These are phyloP conservation scores for Notolabrus celidotus DNA, from an alignment of 2,797 vertebrate species.

Conservation along the genomic window DNA sequence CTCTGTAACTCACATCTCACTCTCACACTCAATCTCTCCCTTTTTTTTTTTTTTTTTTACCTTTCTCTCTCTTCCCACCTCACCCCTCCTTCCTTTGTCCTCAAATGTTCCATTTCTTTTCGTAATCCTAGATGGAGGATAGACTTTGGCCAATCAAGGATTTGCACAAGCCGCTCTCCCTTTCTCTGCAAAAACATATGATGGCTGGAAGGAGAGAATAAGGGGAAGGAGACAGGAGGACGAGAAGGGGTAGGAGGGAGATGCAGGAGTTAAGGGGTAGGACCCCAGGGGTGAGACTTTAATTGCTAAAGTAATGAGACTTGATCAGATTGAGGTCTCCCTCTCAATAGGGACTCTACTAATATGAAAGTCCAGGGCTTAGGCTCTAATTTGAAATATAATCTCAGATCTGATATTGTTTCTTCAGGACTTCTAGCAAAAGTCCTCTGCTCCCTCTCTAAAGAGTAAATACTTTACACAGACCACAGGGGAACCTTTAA, in stretches of 20 bases:
- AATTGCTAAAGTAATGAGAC: slow-evolving; percentile 89
- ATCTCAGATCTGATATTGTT: slow-evolving; percentile 84
- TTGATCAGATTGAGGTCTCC: slow-evolving; percentile 82
- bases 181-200: slow-evolving; percentile 67
- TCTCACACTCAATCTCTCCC: slow-evolving; percentile 49
- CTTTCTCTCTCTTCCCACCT: slow-evolving; percentile 57
- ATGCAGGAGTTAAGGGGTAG: slow-evolving; percentile 57
- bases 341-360: slow-evolving; percentile 79
- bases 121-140: slow-evolving; percentile 81
- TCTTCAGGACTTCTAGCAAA: slow-evolving; percentile 71
- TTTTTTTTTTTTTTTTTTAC: slow-evolving; percentile 22
- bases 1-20: slow-evolving; percentile 69
- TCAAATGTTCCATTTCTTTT: slow-evolving; percentile 82
- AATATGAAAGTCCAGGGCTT: slow-evolving; percentile 85
- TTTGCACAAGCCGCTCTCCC: slow-evolving; percentile 76
- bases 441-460: slow-evolving; percentile 62
- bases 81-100: slow-evolving; percentile 74
- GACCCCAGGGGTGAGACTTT: slow-evolving; percentile 79
- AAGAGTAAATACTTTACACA: slow-evolving; percentile 74
- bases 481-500: slow-evolving; percentile 78
- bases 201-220: slow-evolving; percentile 63
- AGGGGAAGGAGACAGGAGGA: slow-evolving; percentile 35
- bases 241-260: slow-evolving; percentile 38
- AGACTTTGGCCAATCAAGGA: slow-evolving; percentile 84
- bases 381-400: slow-evolving; percentile 84